phyloP scores from a whole-genome alignment of 2,113 vertebrate genomes.

The Fukomys damarensis region DNA sequence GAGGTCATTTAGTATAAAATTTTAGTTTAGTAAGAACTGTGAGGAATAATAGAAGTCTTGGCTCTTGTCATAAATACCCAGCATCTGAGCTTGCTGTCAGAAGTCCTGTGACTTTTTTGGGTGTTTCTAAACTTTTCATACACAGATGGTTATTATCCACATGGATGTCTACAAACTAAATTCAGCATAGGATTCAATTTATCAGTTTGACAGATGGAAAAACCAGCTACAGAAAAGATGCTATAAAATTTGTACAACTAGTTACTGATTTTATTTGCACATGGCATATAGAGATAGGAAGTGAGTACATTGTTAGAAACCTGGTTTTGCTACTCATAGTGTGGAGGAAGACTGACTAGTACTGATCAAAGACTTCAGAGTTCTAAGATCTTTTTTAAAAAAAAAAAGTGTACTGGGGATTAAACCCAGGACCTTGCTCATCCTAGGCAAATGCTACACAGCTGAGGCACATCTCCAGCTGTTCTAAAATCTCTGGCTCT shows the following conservation, averaged over 20 bases:
- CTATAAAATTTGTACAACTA: slow-evolving; percentile 29
- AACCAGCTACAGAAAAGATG: slow-evolving; percentile 29
- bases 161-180: not conserved
- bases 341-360: not conserved
- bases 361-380: not conserved
- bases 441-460: not conserved
- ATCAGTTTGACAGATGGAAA: slow-evolving; percentile 4
- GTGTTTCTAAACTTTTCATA: slow-evolving; percentile 6
- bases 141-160: not conserved
- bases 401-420: not conserved
- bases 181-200: not conserved
- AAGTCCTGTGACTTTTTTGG: not conserved
- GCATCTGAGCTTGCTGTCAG: not conserved
- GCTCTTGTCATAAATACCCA: slow-evolving; percentile 31
- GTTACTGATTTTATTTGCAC: not conserved
- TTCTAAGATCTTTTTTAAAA: not conserved
- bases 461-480: not conserved
- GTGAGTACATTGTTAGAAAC: not conserved
- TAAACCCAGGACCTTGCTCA: not conserved
- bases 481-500: not conserved
- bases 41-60: not conserved
- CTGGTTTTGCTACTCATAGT: not conserved
- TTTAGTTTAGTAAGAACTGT: not conserved
- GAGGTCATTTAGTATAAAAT: not conserved
- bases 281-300: slow-evolving; percentile 47